Evolutionary conservation across 2,797 vertebrate genomes (phyloP).

Genomic region (Acanthurus lineatus): DNA sequence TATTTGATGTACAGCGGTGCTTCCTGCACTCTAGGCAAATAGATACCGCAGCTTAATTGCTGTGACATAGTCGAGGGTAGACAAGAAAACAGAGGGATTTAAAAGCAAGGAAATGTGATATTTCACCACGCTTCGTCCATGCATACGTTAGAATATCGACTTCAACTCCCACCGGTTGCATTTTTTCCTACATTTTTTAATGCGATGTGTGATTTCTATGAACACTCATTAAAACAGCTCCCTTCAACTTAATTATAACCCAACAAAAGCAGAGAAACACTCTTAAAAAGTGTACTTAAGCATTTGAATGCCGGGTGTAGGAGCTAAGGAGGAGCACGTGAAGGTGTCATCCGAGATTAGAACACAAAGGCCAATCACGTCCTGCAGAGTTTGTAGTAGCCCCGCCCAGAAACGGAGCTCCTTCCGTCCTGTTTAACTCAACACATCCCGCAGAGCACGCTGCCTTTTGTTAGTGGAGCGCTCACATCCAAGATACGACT

Average conservation of each 20-base stretch:
- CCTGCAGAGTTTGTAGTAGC: neutral
- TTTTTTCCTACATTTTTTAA: neutral
- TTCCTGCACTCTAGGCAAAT: neutral
- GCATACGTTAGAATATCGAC: neutral
- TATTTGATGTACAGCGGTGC: accelerated
- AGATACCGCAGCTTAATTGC: accelerated
- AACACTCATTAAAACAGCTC: neutral
- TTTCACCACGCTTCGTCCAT: neutral
- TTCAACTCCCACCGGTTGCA: neutral
- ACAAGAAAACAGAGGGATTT: accelerated
- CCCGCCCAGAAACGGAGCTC: slow-evolving; percentile 44
- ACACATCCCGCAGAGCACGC: slow-evolving; percentile 43
- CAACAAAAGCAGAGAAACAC: neutral
- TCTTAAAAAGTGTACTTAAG: neutral
- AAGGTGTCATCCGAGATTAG: slow-evolving; percentile 35
- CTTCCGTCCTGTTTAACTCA: slow-evolving; percentile 59
- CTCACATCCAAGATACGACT: slow-evolving; percentile 2
- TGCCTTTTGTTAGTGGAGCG: slow-evolving; percentile 28
- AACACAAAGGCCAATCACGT: slow-evolving; percentile 55
- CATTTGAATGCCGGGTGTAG: accelerated
- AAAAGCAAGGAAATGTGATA: neutral
- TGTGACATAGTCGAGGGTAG: neutral
- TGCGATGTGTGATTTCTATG: neutral
- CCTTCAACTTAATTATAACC: neutral
- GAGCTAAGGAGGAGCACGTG: slow-evolving; percentile 17